Evolutionary conservation across 2,888 invertebrate species (phyloP).

Genomic region (Drosophila stalkeri): DNA sequence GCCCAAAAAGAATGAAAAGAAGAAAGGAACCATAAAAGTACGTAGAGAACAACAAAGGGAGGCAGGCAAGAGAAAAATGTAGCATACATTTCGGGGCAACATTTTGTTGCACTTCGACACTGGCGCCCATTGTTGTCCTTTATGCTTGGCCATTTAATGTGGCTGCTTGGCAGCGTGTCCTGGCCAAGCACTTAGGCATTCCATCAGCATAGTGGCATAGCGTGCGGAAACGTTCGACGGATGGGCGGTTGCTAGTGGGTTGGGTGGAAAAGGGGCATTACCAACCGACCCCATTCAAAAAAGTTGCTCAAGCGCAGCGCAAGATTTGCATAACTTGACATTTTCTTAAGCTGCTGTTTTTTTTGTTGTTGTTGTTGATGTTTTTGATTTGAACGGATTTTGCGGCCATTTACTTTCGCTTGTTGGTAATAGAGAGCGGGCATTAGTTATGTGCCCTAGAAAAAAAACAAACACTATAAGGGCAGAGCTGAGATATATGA

Average conservation of each 20-base stretch:
- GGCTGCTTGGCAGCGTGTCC: constrained; percentile 32
- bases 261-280: background rate
- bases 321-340: constrained; percentile 72
- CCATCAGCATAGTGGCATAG: constrained; percentile 68
- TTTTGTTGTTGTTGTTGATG: constrained; percentile 31
- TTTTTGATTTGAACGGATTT: constrained; percentile 48
- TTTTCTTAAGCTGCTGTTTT: constrained; percentile 23
- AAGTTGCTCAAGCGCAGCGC: constrained; percentile 62
- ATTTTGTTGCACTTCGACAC: constrained; percentile 70
- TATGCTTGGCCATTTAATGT: constrained; percentile 51
- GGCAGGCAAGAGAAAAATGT: constrained; percentile 32
- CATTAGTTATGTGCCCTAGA: constrained; percentile 10
- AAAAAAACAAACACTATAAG: background rate
- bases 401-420: constrained; percentile 55
- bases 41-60: constrained; percentile 2
- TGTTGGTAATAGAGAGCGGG: constrained; percentile 15
- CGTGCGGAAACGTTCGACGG: constrained; percentile 53
- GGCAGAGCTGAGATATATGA: too few relatives aligned
- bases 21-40: background rate
- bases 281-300: constrained; percentile 47
- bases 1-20: constrained; percentile 1
- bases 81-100: constrained; percentile 63
- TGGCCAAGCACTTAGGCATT: constrained; percentile 70
- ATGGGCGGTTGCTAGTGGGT: background rate
- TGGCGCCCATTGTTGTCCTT: constrained; percentile 49